A percentile compares a stretch with the other conserved stretches of the same genome.
These are phyloP conservation scores for Microctonus aethiopoides DNA, from an alignment of 2,888 invertebrate species.

Conservation along the genomic window DNA sequence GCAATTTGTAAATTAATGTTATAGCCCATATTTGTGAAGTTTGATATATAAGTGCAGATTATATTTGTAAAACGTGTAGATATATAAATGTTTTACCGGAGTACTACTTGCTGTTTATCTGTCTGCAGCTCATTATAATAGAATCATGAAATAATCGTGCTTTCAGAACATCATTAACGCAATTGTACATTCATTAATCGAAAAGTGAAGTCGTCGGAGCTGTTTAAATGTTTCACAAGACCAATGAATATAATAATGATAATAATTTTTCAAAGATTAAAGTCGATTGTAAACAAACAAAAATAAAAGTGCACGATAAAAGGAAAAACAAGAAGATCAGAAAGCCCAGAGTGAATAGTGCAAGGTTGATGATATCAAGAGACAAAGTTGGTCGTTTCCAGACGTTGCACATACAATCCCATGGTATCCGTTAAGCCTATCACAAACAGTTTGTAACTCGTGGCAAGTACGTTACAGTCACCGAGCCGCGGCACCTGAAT, in stretches of 20 bases:
- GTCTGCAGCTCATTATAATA: slow-evolving; percentile 46
- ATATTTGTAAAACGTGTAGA: not conserved
- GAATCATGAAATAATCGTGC: slow-evolving; percentile 10
- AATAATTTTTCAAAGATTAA: not conserved
- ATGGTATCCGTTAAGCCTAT: slow-evolving; percentile 41
- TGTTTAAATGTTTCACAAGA: not conserved
- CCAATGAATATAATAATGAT: too few relatives aligned
- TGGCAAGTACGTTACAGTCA: slow-evolving; percentile 33
- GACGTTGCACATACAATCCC: slow-evolving; percentile 22
- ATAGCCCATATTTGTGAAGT: not conserved
- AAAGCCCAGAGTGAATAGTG: not conserved
- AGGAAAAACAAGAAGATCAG: not conserved
- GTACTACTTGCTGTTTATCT: slow-evolving; percentile 19
- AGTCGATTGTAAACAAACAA: not conserved
- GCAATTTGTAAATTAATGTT: not conserved
- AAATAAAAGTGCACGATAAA: not conserved
- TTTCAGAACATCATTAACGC: not conserved
- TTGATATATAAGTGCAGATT: not conserved
- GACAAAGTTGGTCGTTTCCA: slow-evolving; percentile 15
- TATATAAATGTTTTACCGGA: not conserved
- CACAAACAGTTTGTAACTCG: slow-evolving; percentile 52
- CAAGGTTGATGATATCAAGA: not conserved
- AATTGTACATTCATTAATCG: not conserved
- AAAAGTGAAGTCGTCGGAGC: not conserved
- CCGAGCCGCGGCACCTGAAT: slow-evolving; percentile 51